Evolutionary conservation across 2,113 vertebrate species (phyloP).

Genomic region (Ellobius talpinus): DNA sequence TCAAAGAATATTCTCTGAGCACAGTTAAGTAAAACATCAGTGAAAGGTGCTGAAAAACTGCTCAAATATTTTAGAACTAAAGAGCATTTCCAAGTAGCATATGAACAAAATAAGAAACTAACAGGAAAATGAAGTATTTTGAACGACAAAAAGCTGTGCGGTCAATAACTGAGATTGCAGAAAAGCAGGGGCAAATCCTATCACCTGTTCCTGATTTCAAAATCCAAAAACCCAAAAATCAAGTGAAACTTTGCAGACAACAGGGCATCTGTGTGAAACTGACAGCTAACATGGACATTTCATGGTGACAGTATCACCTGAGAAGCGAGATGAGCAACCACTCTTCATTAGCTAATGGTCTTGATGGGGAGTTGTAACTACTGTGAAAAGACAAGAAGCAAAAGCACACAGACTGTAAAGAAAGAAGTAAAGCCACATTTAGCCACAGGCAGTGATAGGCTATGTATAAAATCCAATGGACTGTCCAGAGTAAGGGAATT

Average conservation of each 20-base stretch:
- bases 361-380: background rate
- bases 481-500: constrained; percentile 28
- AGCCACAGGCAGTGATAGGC: background rate
- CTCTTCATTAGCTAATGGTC: background rate
- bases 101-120: background rate
- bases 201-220: background rate
- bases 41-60: background rate
- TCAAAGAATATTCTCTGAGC: background rate
- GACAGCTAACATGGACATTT: background rate
- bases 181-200: background rate
- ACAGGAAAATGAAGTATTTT: background rate
- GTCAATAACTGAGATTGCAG: background rate
- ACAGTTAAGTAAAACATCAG: background rate
- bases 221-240: background rate
- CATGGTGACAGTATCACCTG: background rate
- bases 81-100: background rate
- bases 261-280: background rate
- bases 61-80: background rate
- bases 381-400: constrained; percentile 1
- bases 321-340: background rate
- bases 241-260: background rate
- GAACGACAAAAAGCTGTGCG: background rate
- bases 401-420: background rate
- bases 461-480: background rate
- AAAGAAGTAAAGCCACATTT: background rate